These are phyloP conservation scores for Anolis carolinensis DNA, from an alignment of 2,113 vertebrate genomes.

Conservation along the genomic window DNA sequence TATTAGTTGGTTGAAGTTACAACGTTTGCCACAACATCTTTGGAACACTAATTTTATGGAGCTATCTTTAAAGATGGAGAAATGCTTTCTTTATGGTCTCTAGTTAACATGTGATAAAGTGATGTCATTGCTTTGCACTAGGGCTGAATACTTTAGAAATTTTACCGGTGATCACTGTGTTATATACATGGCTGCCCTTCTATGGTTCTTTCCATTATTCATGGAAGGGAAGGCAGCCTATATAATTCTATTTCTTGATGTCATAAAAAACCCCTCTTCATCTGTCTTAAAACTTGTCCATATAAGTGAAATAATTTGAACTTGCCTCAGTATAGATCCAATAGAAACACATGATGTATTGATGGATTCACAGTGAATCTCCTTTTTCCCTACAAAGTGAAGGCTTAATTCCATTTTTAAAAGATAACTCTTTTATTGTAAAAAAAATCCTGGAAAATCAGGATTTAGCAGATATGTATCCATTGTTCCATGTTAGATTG, in stretches of 20 bases:
- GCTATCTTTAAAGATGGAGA: neutral
- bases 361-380: too few relatives aligned
- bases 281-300: too few relatives aligned
- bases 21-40: neutral
- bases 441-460: too few relatives aligned
- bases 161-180: neutral
- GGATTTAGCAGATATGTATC: too few relatives aligned
- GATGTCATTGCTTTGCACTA: neutral
- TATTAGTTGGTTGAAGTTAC: neutral
- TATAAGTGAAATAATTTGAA: too few relatives aligned
- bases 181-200: neutral
- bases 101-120: neutral
- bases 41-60: neutral
- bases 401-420: too few relatives aligned
- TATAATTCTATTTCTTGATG: neutral
- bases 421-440: too few relatives aligned
- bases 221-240: neutral
- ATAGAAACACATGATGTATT: too few relatives aligned
- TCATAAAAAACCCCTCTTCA: neutral
- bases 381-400: too few relatives aligned
- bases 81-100: neutral
- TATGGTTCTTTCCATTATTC: neutral
- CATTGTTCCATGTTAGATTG: too few relatives aligned
- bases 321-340: too few relatives aligned
- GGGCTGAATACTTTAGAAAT: neutral